phyloP scores from a whole-genome alignment of 2,113 vertebrate species.

The Capricornis sumatraensis region DNA sequence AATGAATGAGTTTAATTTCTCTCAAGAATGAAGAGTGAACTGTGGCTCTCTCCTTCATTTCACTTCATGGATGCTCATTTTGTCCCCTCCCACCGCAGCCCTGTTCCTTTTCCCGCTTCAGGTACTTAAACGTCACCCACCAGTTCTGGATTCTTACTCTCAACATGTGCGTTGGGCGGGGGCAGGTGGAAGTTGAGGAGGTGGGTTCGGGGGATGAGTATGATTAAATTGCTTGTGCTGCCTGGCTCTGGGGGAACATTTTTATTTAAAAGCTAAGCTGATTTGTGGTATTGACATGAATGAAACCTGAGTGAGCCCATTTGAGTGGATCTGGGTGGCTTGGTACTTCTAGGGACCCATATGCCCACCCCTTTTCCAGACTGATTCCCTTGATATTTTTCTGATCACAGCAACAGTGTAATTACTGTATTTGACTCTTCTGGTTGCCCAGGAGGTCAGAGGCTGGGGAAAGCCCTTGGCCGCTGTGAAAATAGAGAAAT shows the following conservation, averaged over 20 bases:
- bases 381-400: background rate
- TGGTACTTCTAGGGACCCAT: background rate
- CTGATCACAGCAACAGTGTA: background rate
- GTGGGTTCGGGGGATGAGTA: background rate
- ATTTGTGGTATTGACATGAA: background rate
- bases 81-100: background rate
- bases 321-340: background rate
- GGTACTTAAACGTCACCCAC: conserved; percentile 39
- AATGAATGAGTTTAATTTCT: background rate
- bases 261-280: background rate
- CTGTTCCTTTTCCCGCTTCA: conserved; percentile 18
- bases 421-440: background rate
- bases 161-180: background rate
- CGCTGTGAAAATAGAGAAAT: background rate
- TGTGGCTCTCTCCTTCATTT: conserved; percentile 56
- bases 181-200: background rate
- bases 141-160: conserved; percentile 9
- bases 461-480: background rate
- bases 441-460: background rate
- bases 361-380: background rate
- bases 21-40: background rate
- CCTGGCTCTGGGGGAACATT: background rate
- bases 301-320: background rate
- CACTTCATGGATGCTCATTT: conserved; percentile 63
- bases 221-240: background rate